Evolutionary conservation across 2,888 invertebrate genomes (phyloP).

Genomic region (Eurytoma adleriae): DNA sequence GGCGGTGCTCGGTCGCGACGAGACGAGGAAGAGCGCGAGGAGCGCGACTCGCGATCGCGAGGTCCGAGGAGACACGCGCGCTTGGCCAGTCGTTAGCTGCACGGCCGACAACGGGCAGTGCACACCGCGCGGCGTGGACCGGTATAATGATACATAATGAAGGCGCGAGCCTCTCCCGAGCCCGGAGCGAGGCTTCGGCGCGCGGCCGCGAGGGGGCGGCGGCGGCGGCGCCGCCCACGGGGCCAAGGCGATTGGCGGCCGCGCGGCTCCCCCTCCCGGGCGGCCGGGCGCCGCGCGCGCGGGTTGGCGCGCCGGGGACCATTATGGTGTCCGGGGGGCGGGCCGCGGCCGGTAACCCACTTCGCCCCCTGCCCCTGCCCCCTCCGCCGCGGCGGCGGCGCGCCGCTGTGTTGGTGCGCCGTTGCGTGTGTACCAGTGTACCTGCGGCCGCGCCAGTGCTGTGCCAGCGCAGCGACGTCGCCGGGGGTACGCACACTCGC

Average conservation of each 20-base stretch:
- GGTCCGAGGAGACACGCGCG: too few species aligned
- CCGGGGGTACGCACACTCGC: constrained; percentile 11
- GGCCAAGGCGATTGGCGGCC: constrained; percentile 63
- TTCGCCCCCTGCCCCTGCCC: constrained; percentile 14
- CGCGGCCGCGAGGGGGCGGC: constrained; percentile 61
- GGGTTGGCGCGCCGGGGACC: constrained; percentile 68
- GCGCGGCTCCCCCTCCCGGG: constrained; percentile 60
- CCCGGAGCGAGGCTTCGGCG: constrained; percentile 59
- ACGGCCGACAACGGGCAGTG: constrained; percentile 63
- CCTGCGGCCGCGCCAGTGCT: neutral
- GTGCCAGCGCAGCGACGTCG: neutral
- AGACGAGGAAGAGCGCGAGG: constrained; percentile 11
- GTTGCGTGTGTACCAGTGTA: neutral
- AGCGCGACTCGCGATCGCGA: too few species aligned
- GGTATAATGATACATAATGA: constrained; percentile 77
- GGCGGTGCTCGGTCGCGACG: constrained; percentile 9
- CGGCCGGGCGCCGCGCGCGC: constrained; percentile 55
- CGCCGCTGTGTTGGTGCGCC: neutral
- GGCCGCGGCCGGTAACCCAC: constrained; percentile 44
- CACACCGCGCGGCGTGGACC: constrained; percentile 76
- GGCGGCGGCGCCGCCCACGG: constrained; percentile 65
- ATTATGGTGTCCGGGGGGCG: constrained; percentile 71
- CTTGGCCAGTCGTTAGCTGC: constrained; percentile 58
- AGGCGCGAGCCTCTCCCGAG: constrained; percentile 74
- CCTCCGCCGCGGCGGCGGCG: constrained; percentile 2